Conservation (phyloP, 2,113 vertebrate genomes). For the Ictidomys tridecemlineatus region DNA sequence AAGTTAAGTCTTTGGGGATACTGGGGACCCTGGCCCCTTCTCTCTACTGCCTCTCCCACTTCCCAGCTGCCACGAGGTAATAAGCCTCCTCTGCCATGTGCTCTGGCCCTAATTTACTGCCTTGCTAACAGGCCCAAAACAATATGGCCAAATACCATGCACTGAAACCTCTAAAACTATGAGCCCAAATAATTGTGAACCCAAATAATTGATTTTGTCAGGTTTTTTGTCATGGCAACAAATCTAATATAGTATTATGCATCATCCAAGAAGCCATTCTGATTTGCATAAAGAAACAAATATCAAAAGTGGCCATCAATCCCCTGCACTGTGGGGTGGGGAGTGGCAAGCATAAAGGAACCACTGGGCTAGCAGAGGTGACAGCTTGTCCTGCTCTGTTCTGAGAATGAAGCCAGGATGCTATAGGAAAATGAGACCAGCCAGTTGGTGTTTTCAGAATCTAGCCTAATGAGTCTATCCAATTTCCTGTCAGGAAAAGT, state of each 20-base stretch:
- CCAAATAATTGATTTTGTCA: too few relatives aligned
- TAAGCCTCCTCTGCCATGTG: too few relatives aligned
- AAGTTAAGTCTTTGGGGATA: neutral
- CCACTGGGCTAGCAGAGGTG: accelerated
- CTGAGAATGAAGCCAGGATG: neutral
- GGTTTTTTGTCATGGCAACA: neutral
- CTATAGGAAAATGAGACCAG: neutral
- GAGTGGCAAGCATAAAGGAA: neutral
- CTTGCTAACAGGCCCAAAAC: neutral
- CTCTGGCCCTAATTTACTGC: too few relatives aligned
- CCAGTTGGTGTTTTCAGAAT: neutral
- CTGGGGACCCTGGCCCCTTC: neutral
- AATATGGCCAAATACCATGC: neutral
- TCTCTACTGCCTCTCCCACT: neutral
- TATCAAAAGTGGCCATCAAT: neutral
- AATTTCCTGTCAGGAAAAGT: neutral
- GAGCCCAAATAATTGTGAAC: neutral
- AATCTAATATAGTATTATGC: neutral
- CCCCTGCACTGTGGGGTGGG: too few relatives aligned
- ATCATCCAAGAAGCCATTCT: neutral
- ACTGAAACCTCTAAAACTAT: neutral
- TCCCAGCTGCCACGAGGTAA: neutral
- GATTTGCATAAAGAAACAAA: neutral
- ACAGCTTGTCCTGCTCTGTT: neutral
- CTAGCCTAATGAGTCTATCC: neutral